Conservation (phyloP, 1,140 invertebrate species). For the Phthorimaea operculella region DNA sequence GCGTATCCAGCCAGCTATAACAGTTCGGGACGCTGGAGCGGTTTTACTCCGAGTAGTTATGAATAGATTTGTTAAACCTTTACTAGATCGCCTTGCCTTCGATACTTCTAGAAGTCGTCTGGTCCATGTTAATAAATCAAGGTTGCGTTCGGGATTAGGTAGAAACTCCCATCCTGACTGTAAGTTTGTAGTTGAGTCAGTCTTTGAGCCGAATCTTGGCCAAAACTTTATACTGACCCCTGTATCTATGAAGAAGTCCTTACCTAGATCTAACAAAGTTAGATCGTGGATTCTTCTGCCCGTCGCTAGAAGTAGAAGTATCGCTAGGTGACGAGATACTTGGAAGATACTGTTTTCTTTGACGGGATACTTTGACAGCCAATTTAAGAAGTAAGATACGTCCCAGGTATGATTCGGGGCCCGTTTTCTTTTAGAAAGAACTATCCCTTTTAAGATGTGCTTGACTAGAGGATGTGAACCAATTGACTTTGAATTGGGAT, state of each 20-base stretch:
- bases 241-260: not conserved
- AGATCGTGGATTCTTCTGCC: not conserved
- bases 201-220: slow-evolving; percentile 2
- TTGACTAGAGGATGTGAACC: not conserved
- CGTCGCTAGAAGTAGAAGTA: not conserved
- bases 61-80: not conserved
- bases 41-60: not conserved
- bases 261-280: not conserved
- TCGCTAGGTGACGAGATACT: not conserved
- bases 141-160: not conserved
- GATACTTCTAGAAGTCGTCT: not conserved
- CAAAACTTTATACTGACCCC: not conserved
- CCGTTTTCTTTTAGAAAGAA: not conserved
- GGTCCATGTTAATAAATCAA: not conserved
- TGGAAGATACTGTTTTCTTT: not conserved
- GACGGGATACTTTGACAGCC: not conserved
- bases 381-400: not conserved
- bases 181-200: not conserved
- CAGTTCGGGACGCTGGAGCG: not conserved
- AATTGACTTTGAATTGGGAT: not conserved
- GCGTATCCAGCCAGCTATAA: slow-evolving; percentile 2
- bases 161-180: not conserved
- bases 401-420: not conserved
- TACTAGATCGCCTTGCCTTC: not conserved
- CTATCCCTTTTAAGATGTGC: not conserved